phyloP scores from a whole-genome alignment of 2,797 vertebrate genomes.

The Manis crassicaudata region DNA sequence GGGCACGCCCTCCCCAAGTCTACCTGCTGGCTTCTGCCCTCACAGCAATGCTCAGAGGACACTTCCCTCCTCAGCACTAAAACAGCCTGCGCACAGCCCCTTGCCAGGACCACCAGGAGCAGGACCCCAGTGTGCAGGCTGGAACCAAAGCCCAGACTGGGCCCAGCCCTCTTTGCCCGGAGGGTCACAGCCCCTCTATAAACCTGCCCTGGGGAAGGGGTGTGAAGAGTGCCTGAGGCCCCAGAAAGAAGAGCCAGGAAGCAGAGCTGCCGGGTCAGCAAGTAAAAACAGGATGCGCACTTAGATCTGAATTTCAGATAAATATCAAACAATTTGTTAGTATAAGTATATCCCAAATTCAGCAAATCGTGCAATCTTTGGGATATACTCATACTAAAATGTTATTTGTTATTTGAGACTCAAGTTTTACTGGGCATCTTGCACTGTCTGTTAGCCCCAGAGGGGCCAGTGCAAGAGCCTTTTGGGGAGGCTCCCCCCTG shows the following conservation, averaged over 20 bases:
- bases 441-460: too few relatives aligned
- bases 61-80: background rate
- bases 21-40: background rate
- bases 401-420: background rate
- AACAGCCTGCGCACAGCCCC: fast-evolving
- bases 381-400: background rate
- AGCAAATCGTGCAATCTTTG: too few relatives aligned
- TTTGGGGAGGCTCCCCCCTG: background rate
- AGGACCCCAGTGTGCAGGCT: too few relatives aligned
- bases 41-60: fast-evolving
- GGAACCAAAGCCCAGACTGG: background rate
- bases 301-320: background rate
- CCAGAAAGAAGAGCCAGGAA: background rate
- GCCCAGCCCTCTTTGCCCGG: background rate
- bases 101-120: background rate
- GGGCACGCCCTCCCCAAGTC: background rate
- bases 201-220: background rate
- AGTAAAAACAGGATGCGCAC: background rate
- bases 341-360: fast-evolving
- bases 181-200: background rate
- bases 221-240: background rate
- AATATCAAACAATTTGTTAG: background rate
- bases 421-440: background rate
- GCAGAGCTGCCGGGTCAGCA: too few relatives aligned
- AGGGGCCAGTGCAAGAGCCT: fast-evolving